phyloP scores from a whole-genome alignment of 2,797 vertebrate species.

The Sus cebifrons region DNA sequence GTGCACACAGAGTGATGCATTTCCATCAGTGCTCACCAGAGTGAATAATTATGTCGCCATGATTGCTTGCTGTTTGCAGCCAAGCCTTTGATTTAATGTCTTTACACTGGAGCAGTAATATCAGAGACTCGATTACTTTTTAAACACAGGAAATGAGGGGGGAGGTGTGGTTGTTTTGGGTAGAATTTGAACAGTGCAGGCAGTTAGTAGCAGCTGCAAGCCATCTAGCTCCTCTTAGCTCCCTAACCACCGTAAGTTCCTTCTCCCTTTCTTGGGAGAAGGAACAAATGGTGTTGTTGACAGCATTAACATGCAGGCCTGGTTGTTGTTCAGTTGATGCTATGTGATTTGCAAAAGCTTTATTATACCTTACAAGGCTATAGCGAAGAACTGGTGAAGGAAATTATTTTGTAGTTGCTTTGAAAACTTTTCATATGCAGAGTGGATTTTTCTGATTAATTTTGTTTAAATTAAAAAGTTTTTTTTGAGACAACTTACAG shows the following conservation, averaged over 20 bases:
- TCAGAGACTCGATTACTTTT: conserved; percentile 20
- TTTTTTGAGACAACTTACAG: too few relatives aligned
- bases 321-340: conserved; percentile 18
- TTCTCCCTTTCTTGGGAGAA: conserved; percentile 47
- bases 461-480: too few relatives aligned
- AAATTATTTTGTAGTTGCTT: conserved; percentile 43
- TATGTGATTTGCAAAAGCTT: not conserved
- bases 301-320: not conserved
- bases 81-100: conserved; percentile 6
- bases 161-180: conserved; percentile 20
- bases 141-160: conserved; percentile 33
- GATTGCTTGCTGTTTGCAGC: not conserved
- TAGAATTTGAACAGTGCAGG: conserved; percentile 16
- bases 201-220: conserved; percentile 48
- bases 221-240: not conserved
- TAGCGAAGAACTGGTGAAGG: conserved; percentile 4
- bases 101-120: not conserved
- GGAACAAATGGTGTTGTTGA: conserved; percentile 49
- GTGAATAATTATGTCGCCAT: not conserved
- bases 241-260: not conserved
- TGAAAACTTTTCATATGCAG: conserved; percentile 50
- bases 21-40: not conserved
- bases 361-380: not conserved
- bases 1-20: not conserved
- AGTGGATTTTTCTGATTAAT: not conserved